Percentiles rank a stretch among this genome's conserved stretches.
These are phyloP conservation scores for Danio kyathit DNA, from an alignment of 2,797 vertebrate species.

Conservation along the genomic window DNA sequence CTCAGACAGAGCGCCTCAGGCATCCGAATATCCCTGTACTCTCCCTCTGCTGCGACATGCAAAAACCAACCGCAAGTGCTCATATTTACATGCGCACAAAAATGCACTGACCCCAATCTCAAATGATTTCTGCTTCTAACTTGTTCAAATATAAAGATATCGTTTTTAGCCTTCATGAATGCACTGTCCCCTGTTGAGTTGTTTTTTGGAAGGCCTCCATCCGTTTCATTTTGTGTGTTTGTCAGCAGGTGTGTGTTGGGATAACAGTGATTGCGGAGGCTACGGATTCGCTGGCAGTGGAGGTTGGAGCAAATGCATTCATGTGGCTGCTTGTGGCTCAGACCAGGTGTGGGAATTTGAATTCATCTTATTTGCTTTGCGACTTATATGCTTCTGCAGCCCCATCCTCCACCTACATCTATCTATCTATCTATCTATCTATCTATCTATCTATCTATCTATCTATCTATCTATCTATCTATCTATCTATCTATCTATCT, in stretches of 20 bases:
- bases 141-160: background rate
- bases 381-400: constrained; percentile 19
- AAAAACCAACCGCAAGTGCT: constrained; percentile 42
- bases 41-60: constrained; percentile 48
- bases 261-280: constrained; percentile 27
- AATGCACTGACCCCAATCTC: background rate
- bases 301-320: constrained; percentile 60
- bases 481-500: background rate
- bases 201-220: background rate
- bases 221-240: background rate
- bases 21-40: constrained; percentile 19
- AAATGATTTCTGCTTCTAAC: background rate
- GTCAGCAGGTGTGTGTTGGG: constrained; percentile 32
- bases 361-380: constrained; percentile 68
- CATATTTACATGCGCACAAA: constrained; percentile 18
- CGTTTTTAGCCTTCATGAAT: background rate
- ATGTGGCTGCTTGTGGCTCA: constrained; percentile 55
- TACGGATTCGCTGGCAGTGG: constrained; percentile 1
- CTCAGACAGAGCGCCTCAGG: constrained; percentile 53
- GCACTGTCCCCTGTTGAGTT: background rate
- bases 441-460: background rate
- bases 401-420: constrained; percentile 40
- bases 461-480: background rate
- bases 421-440: background rate
- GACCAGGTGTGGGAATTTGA: constrained; percentile 67